A percentile compares a stretch with the other conserved stretches of the same genome.
These are phyloP conservation scores for Melitaea cinxia DNA, from an alignment of 1,140 invertebrate genomes.

Conservation along the genomic window DNA sequence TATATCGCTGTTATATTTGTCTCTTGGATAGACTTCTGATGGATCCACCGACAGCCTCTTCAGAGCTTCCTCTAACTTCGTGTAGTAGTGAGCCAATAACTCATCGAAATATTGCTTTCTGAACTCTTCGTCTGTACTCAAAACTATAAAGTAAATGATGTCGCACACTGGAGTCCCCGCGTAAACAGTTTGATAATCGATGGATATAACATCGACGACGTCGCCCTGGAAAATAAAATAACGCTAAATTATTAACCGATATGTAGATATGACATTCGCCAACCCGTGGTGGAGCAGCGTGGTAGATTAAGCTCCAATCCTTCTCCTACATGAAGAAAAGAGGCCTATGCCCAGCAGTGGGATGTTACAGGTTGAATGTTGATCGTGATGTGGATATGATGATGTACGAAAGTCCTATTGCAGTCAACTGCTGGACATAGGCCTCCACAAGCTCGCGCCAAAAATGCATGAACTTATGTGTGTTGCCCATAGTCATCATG, in stretches of 20 bases:
- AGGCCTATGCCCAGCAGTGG: no score
- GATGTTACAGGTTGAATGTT: no score
- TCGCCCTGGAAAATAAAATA: constrained; percentile 48
- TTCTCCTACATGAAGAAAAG: no score
- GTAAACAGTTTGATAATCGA: constrained; percentile 82
- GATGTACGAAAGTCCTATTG: no score
- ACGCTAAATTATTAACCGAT: neutral
- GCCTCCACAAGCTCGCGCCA: no score
- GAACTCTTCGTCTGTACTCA: constrained; percentile 74
- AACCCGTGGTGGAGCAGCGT: no score
- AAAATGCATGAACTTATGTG: no score
- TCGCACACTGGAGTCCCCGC: constrained; percentile 77
- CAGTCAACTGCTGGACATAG: no score
- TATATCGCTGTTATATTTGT: constrained; percentile 53
- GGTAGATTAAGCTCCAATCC: no score
- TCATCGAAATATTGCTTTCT: constrained; percentile 69
- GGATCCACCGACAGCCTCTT: constrained; percentile 38
- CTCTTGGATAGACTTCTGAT: constrained; percentile 51
- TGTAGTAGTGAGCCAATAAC: constrained; percentile 78
- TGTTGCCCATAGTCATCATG: no score
- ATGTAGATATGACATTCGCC: no score
- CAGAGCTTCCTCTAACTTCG: constrained; percentile 35
- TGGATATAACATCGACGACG: constrained; percentile 57
- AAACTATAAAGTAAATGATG: constrained; percentile 81
- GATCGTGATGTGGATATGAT: no score